Evolutionary conservation across 1,140 invertebrate species (phyloP).

Genomic region (Trachelipus rathkii): DNA sequence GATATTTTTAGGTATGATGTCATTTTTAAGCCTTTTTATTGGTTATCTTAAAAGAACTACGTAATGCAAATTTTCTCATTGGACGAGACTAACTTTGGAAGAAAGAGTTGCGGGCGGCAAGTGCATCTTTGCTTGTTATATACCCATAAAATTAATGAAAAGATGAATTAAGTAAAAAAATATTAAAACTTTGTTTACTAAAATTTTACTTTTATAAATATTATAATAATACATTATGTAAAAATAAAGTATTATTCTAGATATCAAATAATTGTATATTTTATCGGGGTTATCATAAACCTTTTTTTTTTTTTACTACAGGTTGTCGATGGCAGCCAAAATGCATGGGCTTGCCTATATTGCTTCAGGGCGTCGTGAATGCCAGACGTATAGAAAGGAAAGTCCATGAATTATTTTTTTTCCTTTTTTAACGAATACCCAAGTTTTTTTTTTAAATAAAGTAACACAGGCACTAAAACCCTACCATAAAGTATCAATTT

Average conservation of each 20-base stretch:
- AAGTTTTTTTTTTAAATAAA: no score
- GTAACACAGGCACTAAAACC: no score
- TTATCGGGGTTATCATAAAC: not conserved
- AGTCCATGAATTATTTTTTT: no score
- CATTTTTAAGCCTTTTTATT: not conserved
- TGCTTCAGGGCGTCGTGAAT: not conserved
- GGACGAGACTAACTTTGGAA: not conserved
- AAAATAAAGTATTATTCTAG: not conserved
- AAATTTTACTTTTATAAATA: not conserved
- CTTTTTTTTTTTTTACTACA: not conserved
- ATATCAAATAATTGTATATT: not conserved
- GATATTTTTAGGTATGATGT: slow-evolving; percentile 6
- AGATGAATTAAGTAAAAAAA: not conserved
- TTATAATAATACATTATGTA: not conserved
- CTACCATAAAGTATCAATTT: no score
- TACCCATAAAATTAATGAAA: not conserved
- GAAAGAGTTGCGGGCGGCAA: not conserved
- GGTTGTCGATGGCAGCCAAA: not conserved
- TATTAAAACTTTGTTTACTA: not conserved
- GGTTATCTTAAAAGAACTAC: not conserved
- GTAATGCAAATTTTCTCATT: slow-evolving; percentile 4
- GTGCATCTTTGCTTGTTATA: not conserved
- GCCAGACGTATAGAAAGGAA: not conserved
- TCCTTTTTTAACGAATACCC: no score
- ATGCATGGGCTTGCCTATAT: not conserved